Evolutionary conservation across 2,888 invertebrate genomes (phyloP), one percentile per base, ranked within the genome.

Genomic region (Gortyna flavago): DNA sequence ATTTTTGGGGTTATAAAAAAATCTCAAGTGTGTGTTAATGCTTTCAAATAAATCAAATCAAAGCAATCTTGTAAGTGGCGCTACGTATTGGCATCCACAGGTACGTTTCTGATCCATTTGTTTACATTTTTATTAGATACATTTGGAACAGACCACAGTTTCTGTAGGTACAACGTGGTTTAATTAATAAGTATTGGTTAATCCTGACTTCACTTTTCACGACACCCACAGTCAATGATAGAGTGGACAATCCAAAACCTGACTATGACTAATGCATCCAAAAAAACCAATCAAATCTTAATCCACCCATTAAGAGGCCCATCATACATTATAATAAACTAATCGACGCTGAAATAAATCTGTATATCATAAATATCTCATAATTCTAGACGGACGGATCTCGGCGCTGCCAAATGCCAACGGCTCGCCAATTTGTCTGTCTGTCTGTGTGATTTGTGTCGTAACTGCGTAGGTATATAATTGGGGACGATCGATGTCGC

Each of bases 391-490:
- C 80, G 85, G 85, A 85, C 84, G 85, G 75, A 82, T 85, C 84
- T 84, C 72, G 81, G 80, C 83, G 87, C 87, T 89, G 91, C 91
- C 90, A 90, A 91, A 89, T 91, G 91, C 89, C 90, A 89, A 81
- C 89, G 88, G 85, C 88, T 87, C 75, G 75, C 89, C 89, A 91
- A 91, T 92, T 92, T 92, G 92, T 92, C 90, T 89, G 91, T 91
- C 91, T 88, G 90, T 89, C 88, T 80, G 83, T 89, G 85, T 90
- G 90, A 92, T 91, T 92, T 91, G 90, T 90, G 89, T 83, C 73
- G 81, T 88, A 87, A 89, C 76, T 74, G 90, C 92, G 91, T 92
- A 90, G 92, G 92, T 88, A 90, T 91, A 89, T 92, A 92, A 92
- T 92, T 92, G 92, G 84, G 79, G 83, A 78, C 88, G 89, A 90